phyloP scores from a whole-genome alignment of 2,888 invertebrate genomes.

The Mesorhabditis spiculigera region DNA sequence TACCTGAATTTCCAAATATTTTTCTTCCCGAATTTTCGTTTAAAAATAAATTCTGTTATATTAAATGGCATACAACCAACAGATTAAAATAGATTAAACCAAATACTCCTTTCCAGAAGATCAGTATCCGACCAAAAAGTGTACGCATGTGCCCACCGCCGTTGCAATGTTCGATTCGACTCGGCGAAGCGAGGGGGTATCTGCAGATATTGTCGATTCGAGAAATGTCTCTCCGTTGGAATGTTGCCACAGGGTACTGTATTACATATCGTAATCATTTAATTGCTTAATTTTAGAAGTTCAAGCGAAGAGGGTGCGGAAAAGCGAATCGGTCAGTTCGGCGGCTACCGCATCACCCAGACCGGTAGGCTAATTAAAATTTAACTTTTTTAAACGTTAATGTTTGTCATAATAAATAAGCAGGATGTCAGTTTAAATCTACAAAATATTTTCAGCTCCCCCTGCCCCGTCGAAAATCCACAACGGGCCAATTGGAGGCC shows the following conservation, averaged over 20 bases:
- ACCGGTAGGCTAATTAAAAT: background rate
- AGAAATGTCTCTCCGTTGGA: slow-evolving; percentile 8
- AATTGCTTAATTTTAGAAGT: background rate
- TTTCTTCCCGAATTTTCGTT: too few species aligned
- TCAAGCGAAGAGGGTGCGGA: background rate
- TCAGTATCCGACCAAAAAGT: slow-evolving; percentile 26
- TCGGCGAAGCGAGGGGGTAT: background rate
- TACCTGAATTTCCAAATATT: too few species aligned
- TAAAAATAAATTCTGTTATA: too few species aligned
- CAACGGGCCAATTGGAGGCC: background rate
- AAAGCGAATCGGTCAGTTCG: background rate
- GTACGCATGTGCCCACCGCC: slow-evolving; percentile 16
- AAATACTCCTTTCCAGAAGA: too few species aligned
- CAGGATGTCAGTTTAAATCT: background rate
- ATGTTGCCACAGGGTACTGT: slow-evolving; percentile 7
- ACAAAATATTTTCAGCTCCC: background rate
- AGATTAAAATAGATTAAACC: too few species aligned
- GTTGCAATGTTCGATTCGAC: slow-evolving; percentile 16
- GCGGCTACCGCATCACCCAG: background rate
- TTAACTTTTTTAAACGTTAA: background rate
- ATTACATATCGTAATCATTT: background rate
- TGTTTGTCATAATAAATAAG: too few species aligned
- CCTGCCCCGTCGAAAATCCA: background rate
- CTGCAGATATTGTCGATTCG: slow-evolving; percentile 6
- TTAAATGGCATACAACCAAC: too few species aligned